phyloP scores from a whole-genome alignment of 37 sponge, comb jelly and placozoan genomes.

The Bolinopsis microptera region DNA sequence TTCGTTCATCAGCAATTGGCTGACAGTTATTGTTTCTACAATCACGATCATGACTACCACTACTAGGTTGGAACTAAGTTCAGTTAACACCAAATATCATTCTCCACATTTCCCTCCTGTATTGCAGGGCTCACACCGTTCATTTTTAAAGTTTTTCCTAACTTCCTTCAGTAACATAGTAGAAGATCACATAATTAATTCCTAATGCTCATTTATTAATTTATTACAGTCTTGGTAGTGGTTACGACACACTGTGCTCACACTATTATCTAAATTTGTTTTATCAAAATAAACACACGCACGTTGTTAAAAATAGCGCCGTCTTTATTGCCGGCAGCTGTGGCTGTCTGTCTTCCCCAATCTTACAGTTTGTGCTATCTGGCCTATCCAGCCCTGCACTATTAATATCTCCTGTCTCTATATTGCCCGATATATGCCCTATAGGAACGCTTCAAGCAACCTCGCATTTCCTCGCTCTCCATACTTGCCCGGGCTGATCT shows the following conservation, averaged over 20 bases:
- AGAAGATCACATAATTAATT: no score
- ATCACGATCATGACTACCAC: neutral
- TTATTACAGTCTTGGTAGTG: neutral
- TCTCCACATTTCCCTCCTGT: neutral
- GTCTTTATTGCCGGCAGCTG: no score
- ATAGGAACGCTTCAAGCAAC: neutral
- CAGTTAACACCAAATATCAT: no score
- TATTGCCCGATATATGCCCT: no score
- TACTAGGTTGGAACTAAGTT: no score
- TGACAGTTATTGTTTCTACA: neutral
- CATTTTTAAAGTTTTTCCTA: no score
- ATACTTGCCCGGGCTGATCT: neutral
- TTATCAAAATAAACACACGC: neutral
- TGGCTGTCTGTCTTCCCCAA: neutral
- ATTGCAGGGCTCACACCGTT: no score
- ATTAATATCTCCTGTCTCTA: no score
- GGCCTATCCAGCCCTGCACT: neutral
- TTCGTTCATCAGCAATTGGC: neutral
- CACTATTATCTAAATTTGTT: neutral
- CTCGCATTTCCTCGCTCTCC: neutral
- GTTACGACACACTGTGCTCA: neutral
- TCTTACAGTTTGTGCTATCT: neutral
- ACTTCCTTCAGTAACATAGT: no score
- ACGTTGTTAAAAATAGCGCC: neutral
- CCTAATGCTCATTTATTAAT: no score